A percentile compares a stretch with the other conserved stretches of the same genome.
phyloP scores from a whole-genome alignment of 1,140 invertebrate species.

The Drosophila bocki region DNA sequence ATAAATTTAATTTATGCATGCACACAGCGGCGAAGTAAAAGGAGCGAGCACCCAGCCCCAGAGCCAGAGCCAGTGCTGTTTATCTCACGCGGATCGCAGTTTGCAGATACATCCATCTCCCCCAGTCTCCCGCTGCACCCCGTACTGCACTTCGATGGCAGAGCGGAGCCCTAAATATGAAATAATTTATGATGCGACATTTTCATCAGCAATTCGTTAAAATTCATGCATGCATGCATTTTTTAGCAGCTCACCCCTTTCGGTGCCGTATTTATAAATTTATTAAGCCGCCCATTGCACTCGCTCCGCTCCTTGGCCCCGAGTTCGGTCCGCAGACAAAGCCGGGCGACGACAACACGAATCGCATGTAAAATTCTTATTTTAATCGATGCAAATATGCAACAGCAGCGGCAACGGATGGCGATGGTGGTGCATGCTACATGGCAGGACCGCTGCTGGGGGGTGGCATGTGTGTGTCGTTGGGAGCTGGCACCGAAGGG shows the following conservation, averaged over 20 bases:
- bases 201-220: constrained; percentile 84
- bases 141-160: constrained; percentile 5
- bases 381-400: constrained; percentile 83
- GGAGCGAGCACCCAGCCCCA: constrained; percentile 2
- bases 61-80: constrained; percentile 62
- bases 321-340: constrained; percentile 65
- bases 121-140: background rate
- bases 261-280: constrained; percentile 74
- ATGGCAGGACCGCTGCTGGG: constrained; percentile 52
- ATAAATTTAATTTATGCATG: constrained; percentile 80
- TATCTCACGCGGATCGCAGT: constrained; percentile 72
- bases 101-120: constrained; percentile 26
- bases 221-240: constrained; percentile 83
- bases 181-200: constrained; percentile 84
- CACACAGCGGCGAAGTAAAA: constrained; percentile 55
- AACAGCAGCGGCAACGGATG: constrained; percentile 44
- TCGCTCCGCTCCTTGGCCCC: constrained; percentile 39
- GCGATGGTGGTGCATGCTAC: constrained; percentile 63
- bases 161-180: constrained; percentile 73
- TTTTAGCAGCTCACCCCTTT: constrained; percentile 60
- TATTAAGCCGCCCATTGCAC: constrained; percentile 67
- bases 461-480: constrained; percentile 28
- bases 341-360: constrained; percentile 81
- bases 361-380: constrained; percentile 83
- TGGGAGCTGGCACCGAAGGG: constrained; percentile 35